phyloP scores from a whole-genome alignment of 2,797 vertebrate species.

The Acanthurus leucopareius region DNA sequence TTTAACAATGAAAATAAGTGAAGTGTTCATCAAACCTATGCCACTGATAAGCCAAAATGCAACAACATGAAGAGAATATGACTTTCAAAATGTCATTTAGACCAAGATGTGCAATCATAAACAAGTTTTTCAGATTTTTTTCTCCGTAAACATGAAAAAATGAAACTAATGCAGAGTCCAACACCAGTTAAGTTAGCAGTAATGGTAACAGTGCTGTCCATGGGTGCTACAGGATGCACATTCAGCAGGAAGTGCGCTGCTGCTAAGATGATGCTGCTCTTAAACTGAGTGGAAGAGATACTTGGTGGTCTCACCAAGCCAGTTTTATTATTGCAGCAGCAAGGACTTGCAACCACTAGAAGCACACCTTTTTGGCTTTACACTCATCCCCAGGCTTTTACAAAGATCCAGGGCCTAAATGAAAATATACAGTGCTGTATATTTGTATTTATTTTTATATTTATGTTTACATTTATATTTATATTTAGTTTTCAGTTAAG shows the following conservation, averaged over 20 bases:
- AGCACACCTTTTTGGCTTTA: not conserved
- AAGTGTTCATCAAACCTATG: not conserved
- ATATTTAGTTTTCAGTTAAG: not conserved
- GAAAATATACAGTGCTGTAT: not conserved
- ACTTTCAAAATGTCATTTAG: not conserved
- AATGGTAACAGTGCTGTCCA: not conserved
- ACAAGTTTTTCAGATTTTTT: not conserved
- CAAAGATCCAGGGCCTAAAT: not conserved
- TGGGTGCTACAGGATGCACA: not conserved
- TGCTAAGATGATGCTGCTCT: not conserved
- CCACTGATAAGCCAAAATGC: not conserved
- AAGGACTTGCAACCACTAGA: not conserved
- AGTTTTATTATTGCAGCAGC: not conserved
- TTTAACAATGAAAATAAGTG: not conserved
- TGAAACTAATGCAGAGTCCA: not conserved
- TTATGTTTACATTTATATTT: not conserved
- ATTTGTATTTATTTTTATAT: not conserved
- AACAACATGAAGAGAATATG: not conserved
- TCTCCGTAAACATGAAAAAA: not conserved
- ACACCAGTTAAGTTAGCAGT: not conserved
- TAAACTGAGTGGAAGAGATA: not conserved
- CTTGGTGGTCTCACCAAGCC: not conserved
- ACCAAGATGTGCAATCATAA: not conserved
- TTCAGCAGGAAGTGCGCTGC: not conserved
- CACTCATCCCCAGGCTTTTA: not conserved